Base-by-base conservation (phyloP, 1,140 invertebrate species). In the Triops cancriformis region DNA sequence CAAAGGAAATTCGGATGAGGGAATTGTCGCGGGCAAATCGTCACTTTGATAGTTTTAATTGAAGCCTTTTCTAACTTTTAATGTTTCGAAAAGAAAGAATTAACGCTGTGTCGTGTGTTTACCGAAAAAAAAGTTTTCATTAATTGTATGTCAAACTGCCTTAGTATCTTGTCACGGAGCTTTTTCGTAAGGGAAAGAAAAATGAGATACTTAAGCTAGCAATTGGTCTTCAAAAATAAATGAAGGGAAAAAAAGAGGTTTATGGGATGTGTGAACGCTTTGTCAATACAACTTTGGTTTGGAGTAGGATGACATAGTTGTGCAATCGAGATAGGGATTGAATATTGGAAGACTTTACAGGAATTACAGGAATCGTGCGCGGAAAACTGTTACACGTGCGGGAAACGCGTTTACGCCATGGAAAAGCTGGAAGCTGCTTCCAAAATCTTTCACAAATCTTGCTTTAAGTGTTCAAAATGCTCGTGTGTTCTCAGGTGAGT, bases 391-490 rank as follows among this genome's bases (percentile, higher is more conserved):
- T 88, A 89, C 79, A 87, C 89, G 80, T 94, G 93, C 84, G 86
- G 89, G 77, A 90, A 89, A 83, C 89, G 89, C 80, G 91, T 94
- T 28, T 94, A 94, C 84, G 91, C 90, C 10, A 87, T 94, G 86
- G 93, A 94, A 84, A 92, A 91, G 84, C 87, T 93, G 64, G 91
- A 93, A 82, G 90, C 91, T 64, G 89, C 90, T 82, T 91, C 91
- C 80, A 90, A 89, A 82, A 87, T 90, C 73, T 91, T 92, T 83
- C 92, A 93, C 84, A 91, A 91, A 83, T 88, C 88, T 80, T 94
- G 93, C 85, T 94, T 94, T 85, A 89, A 90, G 80, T 94, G 93
- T 84, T 89, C 89, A 76, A 91, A 93, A 81, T 94, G 92, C 85
- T 90, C 90, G 81, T 89, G 89, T 81, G 86, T 91, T 78, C 84